Base-by-base conservation (phyloP, 1,140 invertebrate species). In the Trichomalopsis sarcophagae region DNA sequence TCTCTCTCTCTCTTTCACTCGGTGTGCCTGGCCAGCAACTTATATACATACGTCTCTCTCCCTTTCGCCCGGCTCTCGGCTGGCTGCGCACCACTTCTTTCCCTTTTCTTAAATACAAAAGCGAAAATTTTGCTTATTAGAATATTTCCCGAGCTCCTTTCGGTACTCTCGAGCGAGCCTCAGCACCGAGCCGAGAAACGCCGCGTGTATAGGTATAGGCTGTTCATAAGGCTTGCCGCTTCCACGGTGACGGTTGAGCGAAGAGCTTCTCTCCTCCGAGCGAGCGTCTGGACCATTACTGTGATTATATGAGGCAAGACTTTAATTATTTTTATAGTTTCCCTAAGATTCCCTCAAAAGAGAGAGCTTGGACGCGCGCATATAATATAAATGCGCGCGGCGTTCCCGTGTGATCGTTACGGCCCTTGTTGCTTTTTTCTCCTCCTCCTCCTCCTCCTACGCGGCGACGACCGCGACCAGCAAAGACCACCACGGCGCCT, bases 121-220 rank as follows among this genome's bases (percentile, higher is more conserved):
- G 91, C 90, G 90, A 92, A 92, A 92, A 92, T 92, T 92, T 91
- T 92, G 90, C 91, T 92, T 92, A 92, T 92, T 92, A 92, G 90
- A 91, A 91, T 92, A 92, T 92, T 92, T 91, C 90, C 88, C 73
- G 33, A 85, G 71, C 78, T 89, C 86, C 82, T 89, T 87, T 84
- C 81, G 87, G 87, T 87, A 88, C 87, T 89, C 89, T 91, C 87
- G 81, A 91, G 89, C 87, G 88, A 90, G 88, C 87, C 88, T 44
- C 50, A 33, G 55, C 69, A 33, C 68, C 33, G 23, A 69, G n/a
- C 69, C 21, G 69, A 36, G 69, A n/a, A 73, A 73, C 11, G 11
- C 27, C 6, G 4, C 10, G 23, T 17, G 11, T 30, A 73, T 33
- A 36, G 7, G 11, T 36, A 33, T 27, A 30, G 21, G 21, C 55